A percentile compares a stretch with the other conserved stretches of the same genome.
Evolutionary conservation across 2,797 vertebrate species (phyloP).

Genomic region (Triplophysa bombifrons): DNA sequence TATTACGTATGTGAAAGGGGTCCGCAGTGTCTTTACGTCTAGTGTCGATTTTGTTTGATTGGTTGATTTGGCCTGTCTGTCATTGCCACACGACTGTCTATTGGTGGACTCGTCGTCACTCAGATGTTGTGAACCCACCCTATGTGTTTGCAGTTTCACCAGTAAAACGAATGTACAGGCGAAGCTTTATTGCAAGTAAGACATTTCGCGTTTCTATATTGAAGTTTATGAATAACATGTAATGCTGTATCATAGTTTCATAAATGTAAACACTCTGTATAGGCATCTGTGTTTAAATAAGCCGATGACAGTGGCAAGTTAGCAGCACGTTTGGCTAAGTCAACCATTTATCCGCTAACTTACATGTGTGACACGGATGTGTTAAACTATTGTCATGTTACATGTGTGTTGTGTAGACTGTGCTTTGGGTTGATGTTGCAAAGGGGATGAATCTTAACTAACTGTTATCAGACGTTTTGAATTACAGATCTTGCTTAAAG

Average conservation of each 20-base stretch:
- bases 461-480: not conserved
- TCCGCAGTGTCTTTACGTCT: not conserved
- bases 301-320: not conserved
- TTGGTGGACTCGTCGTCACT: conserved; percentile 23
- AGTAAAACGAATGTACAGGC: conserved; percentile 20
- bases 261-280: not conserved
- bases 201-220: not conserved
- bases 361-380: not conserved
- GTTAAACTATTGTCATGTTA: not conserved
- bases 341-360: not conserved
- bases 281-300: not conserved
- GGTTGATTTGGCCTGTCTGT: not conserved
- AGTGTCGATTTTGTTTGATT: not conserved
- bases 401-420: not conserved
- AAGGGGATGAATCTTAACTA: not conserved
- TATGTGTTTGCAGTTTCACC: conserved; percentile 27
- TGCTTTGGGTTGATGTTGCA: not conserved
- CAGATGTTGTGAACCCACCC: conserved; percentile 9
- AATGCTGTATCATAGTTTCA: not conserved
- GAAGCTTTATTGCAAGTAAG: conserved; percentile 47
- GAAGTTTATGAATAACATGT: not conserved
- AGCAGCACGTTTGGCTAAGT: conserved; percentile 26
- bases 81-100: not conserved
- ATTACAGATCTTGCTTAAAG: not conserved
- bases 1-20: conserved; percentile 1